These are phyloP conservation scores for Xenopus petersii DNA, from an alignment of 2,797 vertebrate genomes.

Conservation along the genomic window DNA sequence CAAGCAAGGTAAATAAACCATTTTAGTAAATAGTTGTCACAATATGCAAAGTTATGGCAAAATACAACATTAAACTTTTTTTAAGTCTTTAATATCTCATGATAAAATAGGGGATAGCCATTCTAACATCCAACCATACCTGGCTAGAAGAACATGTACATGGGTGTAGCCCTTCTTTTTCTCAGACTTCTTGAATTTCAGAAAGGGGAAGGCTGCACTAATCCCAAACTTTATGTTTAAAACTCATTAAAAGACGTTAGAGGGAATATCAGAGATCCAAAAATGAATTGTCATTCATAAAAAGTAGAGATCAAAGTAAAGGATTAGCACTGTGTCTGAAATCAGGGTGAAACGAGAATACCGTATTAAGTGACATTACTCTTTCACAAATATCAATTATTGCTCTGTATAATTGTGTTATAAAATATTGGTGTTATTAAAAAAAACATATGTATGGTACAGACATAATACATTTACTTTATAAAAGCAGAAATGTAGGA, in stretches of 20 bases:
- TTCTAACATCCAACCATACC: too few relatives aligned
- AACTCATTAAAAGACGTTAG: constrained; percentile 46
- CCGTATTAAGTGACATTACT: constrained; percentile 34
- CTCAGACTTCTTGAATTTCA: constrained; percentile 62
- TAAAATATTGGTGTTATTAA: constrained; percentile 38
- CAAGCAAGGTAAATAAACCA: too few relatives aligned
- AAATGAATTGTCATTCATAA: constrained; percentile 45
- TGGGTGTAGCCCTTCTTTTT: constrained; percentile 26
- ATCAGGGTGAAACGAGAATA: constrained; percentile 23
- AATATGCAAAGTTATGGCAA: too few relatives aligned
- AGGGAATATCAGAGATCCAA: constrained; percentile 47
- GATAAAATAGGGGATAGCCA: too few relatives aligned
- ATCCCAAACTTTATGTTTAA: constrained; percentile 45
- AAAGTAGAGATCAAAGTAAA: constrained; percentile 51
- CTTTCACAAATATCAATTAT: too few relatives aligned
- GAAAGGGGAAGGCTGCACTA: constrained; percentile 19
- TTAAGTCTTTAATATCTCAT: too few relatives aligned
- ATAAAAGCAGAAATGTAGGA: not conserved
- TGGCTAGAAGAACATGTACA: too few relatives aligned
- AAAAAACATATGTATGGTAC: constrained; percentile 6
- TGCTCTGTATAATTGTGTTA: not conserved
- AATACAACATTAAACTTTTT: too few relatives aligned
- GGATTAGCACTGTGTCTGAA: constrained; percentile 48
- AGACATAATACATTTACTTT: constrained; percentile 15
- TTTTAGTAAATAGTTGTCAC: too few relatives aligned